phyloP scores from a whole-genome alignment of 2,113 vertebrate genomes.

The Anser cygnoides region DNA sequence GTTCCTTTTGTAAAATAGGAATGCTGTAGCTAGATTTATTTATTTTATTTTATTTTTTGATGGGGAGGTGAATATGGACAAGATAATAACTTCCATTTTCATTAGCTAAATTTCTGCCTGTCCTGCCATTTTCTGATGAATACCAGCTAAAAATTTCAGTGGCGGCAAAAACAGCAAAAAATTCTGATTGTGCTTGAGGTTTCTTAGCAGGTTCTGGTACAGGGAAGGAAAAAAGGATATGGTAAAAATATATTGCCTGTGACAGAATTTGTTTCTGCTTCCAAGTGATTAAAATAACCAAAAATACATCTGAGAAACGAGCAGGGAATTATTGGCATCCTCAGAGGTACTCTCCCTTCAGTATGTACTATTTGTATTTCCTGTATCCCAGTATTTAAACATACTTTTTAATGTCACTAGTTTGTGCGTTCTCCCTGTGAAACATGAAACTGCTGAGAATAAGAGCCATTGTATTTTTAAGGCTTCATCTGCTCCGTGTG shows the following conservation, averaged over 20 bases:
- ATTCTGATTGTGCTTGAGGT: neutral
- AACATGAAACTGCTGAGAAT: neutral
- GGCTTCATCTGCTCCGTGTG: neutral
- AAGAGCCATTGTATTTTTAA: neutral
- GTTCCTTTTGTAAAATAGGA: neutral
- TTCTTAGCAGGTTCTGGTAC: neutral
- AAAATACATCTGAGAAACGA: neutral
- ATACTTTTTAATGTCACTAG: neutral
- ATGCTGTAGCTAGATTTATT: neutral
- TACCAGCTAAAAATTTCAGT: neutral
- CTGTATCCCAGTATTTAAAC: neutral
- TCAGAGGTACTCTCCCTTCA: neutral
- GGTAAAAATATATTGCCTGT: neutral
- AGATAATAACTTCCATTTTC: slow-evolving; percentile 15
- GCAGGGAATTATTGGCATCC: neutral
- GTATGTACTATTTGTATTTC: neutral
- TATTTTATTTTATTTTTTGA: neutral
- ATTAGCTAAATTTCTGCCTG: neutral
- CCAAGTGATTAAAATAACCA: neutral
- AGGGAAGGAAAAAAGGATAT: neutral
- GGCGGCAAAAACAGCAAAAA: neutral
- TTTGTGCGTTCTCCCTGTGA: neutral
- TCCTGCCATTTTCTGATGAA: neutral
- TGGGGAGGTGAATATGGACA: neutral
- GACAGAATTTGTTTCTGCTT: neutral